Evolutionary conservation across 2,888 invertebrate species (phyloP), one percentile per base, ranked within the genome.

Genomic region (Leptopilina syphax): DNA sequence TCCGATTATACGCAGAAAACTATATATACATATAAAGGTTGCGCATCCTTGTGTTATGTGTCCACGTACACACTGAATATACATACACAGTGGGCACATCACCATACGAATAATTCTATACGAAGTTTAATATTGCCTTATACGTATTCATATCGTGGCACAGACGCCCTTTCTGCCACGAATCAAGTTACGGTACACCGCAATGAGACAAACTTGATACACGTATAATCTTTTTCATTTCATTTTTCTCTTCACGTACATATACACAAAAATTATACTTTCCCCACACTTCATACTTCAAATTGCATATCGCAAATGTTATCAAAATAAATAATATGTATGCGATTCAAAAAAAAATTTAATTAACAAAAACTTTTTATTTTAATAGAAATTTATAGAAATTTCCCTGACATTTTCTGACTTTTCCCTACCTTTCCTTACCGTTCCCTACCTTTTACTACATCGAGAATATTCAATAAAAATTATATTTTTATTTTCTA

Each of bases 111-210:
- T 77, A 77, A 65, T 60, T 63, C 77, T 76, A 77, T 81, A 67
- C 68, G 68, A 85, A 84, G 81, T 84, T 84, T 85, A 82, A 85
- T 84, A 85, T 85, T 85, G 79, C 81, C 81, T 85, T 85, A 83
- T 85, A 83, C 81, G 79, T 85, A 85, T 85, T 83, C 82, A 82
- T 83, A 81, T 79, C 41, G 76, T 67, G 57, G 41, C 34, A 50
- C 47, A 54, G 27, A 41, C 50, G 34, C 68, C 78, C 68, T 27
- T 27, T 24, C 60, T 18, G 34, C 60, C 76, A 60, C 63, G 76
- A 76, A 76, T 76, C 60, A 60, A 50, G 77, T 77, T 77, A 65
- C 65, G 77, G 41, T 41, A 77, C 10, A 47, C 77, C 63, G 12
- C 44, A 3, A 65, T 65, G 65, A 60, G 57, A 76, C 76, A 76